A percentile compares a stretch with the other conserved stretches of the same genome.
phyloP scores from a whole-genome alignment of 2,113 vertebrate genomes.

The Tringa solitaria region DNA sequence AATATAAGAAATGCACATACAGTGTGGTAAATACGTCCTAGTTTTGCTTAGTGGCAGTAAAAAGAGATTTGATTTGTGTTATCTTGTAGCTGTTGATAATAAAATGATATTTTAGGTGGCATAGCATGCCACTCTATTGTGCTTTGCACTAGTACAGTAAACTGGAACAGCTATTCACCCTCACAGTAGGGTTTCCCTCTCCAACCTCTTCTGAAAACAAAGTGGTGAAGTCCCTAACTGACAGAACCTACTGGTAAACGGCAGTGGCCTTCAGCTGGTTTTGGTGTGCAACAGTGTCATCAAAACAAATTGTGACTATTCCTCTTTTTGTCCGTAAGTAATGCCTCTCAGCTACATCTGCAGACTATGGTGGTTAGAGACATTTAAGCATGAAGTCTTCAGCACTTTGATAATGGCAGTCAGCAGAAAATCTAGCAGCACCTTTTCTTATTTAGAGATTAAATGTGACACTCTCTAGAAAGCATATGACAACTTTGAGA shows the following conservation, averaged over 20 bases:
- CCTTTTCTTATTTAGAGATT: background rate
- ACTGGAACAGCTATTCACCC: background rate
- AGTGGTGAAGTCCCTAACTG: background rate
- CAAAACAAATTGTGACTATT: background rate
- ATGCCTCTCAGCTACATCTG: background rate
- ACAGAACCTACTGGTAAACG: background rate
- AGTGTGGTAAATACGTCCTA: background rate
- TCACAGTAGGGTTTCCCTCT: background rate
- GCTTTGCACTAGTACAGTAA: background rate
- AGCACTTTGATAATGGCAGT: background rate
- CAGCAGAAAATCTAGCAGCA: background rate
- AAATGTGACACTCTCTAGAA: accelerated
- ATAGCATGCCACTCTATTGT: background rate
- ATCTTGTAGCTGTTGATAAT: background rate
- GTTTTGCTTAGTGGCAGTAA: background rate
- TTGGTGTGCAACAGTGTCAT: background rate
- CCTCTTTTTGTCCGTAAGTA: background rate
- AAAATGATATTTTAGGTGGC: background rate
- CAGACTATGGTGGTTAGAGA: background rate
- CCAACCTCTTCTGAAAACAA: background rate
- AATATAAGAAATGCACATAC: background rate
- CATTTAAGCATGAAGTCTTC: background rate
- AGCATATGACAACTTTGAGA: background rate
- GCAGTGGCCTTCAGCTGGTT: background rate
- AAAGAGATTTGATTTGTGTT: background rate